Base-by-base conservation (phyloP, 2,797 vertebrate genomes). In the Hoplostethus mediterraneus region DNA sequence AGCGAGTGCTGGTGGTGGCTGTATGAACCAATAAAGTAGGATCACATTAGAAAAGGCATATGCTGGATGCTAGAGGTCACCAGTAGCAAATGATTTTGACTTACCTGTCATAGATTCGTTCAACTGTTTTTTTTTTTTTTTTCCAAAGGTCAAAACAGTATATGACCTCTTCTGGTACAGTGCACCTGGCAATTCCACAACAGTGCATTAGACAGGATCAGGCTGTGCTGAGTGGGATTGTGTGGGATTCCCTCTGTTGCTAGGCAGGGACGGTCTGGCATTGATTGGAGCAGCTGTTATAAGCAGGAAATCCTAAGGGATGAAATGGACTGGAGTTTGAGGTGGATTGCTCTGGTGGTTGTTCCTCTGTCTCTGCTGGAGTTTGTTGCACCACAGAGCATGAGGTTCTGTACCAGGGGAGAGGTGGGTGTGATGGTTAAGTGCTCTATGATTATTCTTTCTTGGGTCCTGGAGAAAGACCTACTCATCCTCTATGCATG, bases 171-270 rank as follows among this genome's bases (percentile, higher is more conserved):
- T 40, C 48, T 16, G 33, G 44, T 52, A 31, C 6, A 3, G 13
- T 12, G 6, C 49, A 47, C 67, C 64, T 14, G 52, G 8, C 52
- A 53, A 7, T 53, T 44, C 66, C 60, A 62, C 48, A 25, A 21
- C 21, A 21, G 4, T 59, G 71, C 63, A 82, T 63, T 66, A 48
- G 68, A 79, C 16, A 12, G 56, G 67, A 51, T 60, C 31, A 6
- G 52, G 21, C 71, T 56, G 42, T 70, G 77, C 84, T 21, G 21
- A 84, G 56, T 79, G 67, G 73, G 72, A 63, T 62, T 42, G 17
- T 71, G 69, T 80, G 79, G 81, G 69, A 70, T 87, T 86, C 67
- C 87, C 83, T 83, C 75, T 72, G 77, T 81, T 83, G 82, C 82
- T 79, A 79, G 82, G 78, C 86, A 90, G 77, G 55, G 85, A 49